Evolutionary conservation across 2,888 invertebrate species (phyloP).

Genomic region (Torymus aiolomorphi): DNA sequence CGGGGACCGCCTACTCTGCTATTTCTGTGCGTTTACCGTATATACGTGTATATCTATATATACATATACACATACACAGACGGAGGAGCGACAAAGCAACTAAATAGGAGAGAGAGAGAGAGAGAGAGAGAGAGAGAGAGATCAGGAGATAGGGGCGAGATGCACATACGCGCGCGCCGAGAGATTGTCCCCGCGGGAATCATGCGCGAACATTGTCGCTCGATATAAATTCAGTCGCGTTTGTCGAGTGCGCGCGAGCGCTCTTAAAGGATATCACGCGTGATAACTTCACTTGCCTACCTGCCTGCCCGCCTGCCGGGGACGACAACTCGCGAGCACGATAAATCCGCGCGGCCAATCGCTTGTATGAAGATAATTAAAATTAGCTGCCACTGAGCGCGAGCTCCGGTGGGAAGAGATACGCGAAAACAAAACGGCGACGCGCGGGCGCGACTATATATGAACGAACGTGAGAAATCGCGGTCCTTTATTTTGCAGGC

Average conservation of each 20-base stretch:
- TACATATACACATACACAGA: too few relatives aligned
- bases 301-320: neutral
- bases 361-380: conserved; percentile 37
- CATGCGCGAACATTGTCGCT: neutral
- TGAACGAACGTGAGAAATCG: conserved; percentile 43
- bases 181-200: neutral
- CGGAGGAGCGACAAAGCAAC: neutral
- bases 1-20: too few relatives aligned
- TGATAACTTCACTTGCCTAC: conserved; percentile 31
- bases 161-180: neutral
- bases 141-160: neutral
- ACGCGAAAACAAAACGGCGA: neutral
- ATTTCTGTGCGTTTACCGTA: too few relatives aligned
- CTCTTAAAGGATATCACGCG: conserved; percentile 24
- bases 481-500: conserved; percentile 18
- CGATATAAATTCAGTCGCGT: conserved; percentile 13
- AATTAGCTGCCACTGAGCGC: conserved; percentile 32
- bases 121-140: too few relatives aligned
- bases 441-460: too few relatives aligned
- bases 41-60: too few relatives aligned
- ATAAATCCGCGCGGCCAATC: conserved; percentile 37
- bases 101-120: neutral
- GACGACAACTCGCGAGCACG: neutral
- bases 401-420: neutral
- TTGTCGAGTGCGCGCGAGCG: neutral